phyloP scores from a whole-genome alignment of 37 sponge, comb jelly and placozoan genomes.

The Bolinopsis microptera region DNA sequence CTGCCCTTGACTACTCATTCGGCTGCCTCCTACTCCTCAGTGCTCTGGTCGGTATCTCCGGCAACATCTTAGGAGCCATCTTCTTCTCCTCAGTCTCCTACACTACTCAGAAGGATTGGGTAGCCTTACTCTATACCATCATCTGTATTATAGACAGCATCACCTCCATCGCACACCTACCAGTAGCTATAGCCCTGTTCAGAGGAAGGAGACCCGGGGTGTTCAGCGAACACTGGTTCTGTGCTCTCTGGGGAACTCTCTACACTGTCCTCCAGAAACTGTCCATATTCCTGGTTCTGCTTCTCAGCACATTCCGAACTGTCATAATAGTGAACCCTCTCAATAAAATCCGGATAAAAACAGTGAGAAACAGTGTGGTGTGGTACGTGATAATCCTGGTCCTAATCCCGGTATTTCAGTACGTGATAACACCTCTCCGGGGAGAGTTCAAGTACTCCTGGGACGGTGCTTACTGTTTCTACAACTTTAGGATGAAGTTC shows the following conservation, averaged over 20 bases:
- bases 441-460: constrained; percentile 32
- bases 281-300: constrained; percentile 34
- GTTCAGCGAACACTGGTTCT: background rate
- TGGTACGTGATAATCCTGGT: background rate
- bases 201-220: background rate
- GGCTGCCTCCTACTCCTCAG: constrained; percentile 6
- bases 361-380: background rate
- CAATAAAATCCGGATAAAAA: background rate
- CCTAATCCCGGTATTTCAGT: background rate
- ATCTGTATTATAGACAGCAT: background rate
- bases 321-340: constrained; percentile 32
- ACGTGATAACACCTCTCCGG: background rate
- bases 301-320: constrained; percentile 37
- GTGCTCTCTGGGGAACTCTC: constrained; percentile 26
- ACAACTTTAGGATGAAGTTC: constrained; percentile 29
- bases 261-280: constrained; percentile 1
- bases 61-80: background rate
- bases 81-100: constrained; percentile 18
- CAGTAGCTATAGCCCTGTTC: constrained; percentile 21
- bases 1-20: background rate
- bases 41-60: constrained; percentile 21
- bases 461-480: constrained; percentile 58
- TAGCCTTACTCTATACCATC: constrained; percentile 12
- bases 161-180: background rate
- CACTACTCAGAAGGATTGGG: background rate